Evolutionary conservation across 2,113 vertebrate genomes (phyloP).

Genomic region (Oreotrochilus melanogaster): DNA sequence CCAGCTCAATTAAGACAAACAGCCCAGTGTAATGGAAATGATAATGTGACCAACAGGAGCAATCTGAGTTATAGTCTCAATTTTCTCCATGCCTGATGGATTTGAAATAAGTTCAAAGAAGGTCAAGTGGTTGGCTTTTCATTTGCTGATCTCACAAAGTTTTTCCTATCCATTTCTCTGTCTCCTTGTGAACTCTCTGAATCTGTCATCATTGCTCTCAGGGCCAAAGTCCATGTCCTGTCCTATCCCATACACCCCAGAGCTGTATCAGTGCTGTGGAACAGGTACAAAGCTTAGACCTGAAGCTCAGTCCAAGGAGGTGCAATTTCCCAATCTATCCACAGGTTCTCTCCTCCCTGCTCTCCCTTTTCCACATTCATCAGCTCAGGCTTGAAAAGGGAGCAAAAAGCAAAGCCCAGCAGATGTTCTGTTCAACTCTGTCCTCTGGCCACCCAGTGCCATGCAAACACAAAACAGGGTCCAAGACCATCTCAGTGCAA

Average conservation of each 20-base stretch:
- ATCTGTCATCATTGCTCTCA: background rate
- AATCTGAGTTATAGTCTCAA: constrained; percentile 79
- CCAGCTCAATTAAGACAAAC: constrained; percentile 67
- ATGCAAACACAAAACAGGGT: rapidly evolving
- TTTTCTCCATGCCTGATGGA: constrained; percentile 75
- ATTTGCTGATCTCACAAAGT: constrained; percentile 71
- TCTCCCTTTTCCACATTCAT: background rate
- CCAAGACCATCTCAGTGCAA: background rate
- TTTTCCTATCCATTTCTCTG: constrained; percentile 37
- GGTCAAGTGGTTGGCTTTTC: constrained; percentile 76
- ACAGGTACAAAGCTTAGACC: background rate
- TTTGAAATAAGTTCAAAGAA: constrained; percentile 77
- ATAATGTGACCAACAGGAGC: constrained; percentile 61
- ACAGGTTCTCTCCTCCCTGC: background rate
- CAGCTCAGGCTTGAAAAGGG: background rate
- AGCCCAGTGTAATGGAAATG: constrained; percentile 69
- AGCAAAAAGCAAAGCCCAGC: background rate
- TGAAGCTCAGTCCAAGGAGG: background rate
- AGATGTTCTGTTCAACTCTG: background rate
- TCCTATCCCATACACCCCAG: no score
- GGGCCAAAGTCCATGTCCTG: background rate
- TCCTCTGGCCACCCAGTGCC: rapidly evolving
- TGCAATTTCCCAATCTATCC: background rate
- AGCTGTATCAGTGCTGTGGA: background rate
- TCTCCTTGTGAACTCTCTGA: background rate